Evolutionary conservation across 2,113 vertebrate species (phyloP), one percentile per base, ranked within the genome.

Genomic region (Chaenogobius annularis): DNA sequence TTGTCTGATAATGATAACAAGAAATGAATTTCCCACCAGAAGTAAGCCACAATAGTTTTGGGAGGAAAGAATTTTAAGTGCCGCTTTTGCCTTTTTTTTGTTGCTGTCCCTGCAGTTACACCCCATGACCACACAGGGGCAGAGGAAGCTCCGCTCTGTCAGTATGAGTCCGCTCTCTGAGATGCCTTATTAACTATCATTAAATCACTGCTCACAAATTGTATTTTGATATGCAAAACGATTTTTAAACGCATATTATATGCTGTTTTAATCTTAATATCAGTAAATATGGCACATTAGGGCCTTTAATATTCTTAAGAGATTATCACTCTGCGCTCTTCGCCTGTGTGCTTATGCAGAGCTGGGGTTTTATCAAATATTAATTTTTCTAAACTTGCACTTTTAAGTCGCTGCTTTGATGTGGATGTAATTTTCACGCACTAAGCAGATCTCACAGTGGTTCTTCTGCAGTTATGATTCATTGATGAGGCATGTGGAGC

Each of bases 181-280:
- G 84, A 78, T 74, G 26, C 81, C 65, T 84, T 74, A 86, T 78
- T 85, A 87, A 75, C 70, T 35, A 56, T 70, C 72, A 77, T 85
- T 81, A 86, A 86, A 85, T 88, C 78, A 84, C 72, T 70, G 77
- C 77, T 88, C 82, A 83, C 86, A 91, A 90, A 91, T 88, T 88
- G 83, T 85, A 89, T 85, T 91, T 93, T 90, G 85, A 91, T 91
- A 91, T 88, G 89, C 89, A 89, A 93, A 87, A 88, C 85, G 86
- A 67, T 91, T 91, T 89, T 90, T 91, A 89, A 90, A 91, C 67
- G 82, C 84, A 91, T 91, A 85, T 86, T 83, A 90, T 89, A 87
- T 87, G 85, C 89, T 86, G 84, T 88, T 90, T 91, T 89, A 91
- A 90, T 89, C 80, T 75, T 90, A 90, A 89, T 90, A 84, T 82